phyloP scores from a whole-genome alignment of 64 coral and sea anemone genomes.

The Cladopsammia gracilis region DNA sequence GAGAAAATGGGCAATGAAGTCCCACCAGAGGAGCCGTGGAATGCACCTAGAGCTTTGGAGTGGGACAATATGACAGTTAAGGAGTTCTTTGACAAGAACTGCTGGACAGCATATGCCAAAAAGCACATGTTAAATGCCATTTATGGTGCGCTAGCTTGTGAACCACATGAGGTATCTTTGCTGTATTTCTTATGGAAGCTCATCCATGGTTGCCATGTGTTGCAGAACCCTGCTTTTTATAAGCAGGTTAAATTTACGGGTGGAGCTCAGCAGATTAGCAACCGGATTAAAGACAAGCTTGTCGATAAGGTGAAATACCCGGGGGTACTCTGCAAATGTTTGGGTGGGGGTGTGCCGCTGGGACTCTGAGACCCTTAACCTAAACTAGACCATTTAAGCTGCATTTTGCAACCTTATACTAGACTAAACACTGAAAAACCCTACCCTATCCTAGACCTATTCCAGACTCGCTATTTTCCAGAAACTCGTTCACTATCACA shows the following conservation, averaged over 20 bases:
- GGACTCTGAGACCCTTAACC: too few species aligned
- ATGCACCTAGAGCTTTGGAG: slow-evolving; percentile 64
- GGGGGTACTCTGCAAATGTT: too few species aligned
- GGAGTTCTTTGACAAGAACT: slow-evolving; percentile 88
- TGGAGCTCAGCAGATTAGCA: slow-evolving; percentile 96
- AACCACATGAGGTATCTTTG: slow-evolving; percentile 89
- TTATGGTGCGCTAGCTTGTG: slow-evolving; percentile 86
- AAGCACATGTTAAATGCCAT: slow-evolving; percentile 88
- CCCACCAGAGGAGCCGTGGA: slow-evolving; percentile 78
- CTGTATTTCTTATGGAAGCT: slow-evolving; percentile 98
- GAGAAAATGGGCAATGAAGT: slow-evolving; percentile 80
- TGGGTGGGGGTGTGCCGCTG: too few species aligned
- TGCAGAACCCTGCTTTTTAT: slow-evolving; percentile 66
- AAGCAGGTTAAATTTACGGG: slow-evolving; percentile 93
- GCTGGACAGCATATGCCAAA: slow-evolving; percentile 88
- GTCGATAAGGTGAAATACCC: slow-evolving; percentile 79
- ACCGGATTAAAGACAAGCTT: slow-evolving; percentile 78
- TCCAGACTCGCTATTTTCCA: too few species aligned
- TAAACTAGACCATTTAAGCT: too few species aligned
- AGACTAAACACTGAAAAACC: too few species aligned
- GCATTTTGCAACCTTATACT: too few species aligned
- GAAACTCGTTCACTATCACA: too few species aligned
- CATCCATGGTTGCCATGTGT: slow-evolving; percentile 65
- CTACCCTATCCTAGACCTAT: too few species aligned
- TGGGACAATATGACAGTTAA: slow-evolving; percentile 94